These are phyloP conservation scores for Pagrus major DNA, from an alignment of 2,113 vertebrate genomes.

Conservation along the genomic window DNA sequence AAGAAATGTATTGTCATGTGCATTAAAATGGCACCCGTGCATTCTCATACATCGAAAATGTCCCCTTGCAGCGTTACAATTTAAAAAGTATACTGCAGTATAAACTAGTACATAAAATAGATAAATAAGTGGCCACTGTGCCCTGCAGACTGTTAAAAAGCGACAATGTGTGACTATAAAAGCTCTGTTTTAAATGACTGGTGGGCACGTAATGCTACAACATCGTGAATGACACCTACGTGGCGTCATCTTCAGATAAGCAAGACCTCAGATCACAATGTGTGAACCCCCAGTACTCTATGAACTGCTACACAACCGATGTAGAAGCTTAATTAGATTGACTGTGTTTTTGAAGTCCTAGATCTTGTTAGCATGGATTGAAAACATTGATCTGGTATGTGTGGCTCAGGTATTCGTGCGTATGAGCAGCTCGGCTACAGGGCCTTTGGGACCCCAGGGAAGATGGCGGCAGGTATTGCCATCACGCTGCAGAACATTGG, in stretches of 20 bases:
- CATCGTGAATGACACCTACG: background rate
- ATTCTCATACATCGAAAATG: too few relatives aligned
- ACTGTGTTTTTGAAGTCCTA: background rate
- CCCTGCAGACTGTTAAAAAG: background rate
- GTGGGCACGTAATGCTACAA: background rate
- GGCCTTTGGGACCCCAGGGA: conserved; percentile 93
- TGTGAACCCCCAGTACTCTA: background rate
- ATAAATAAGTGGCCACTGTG: too few relatives aligned
- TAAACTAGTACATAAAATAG: background rate
- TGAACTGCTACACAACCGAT: background rate
- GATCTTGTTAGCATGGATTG: background rate
- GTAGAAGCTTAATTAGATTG: background rate
- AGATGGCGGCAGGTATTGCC: conserved; percentile 91
- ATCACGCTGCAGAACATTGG: conserved; percentile 96
- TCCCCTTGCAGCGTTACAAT: too few relatives aligned
- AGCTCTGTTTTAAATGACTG: background rate
- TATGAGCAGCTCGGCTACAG: conserved; percentile 95
- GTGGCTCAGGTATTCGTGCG: conserved; percentile 86
- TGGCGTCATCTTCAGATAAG: background rate
- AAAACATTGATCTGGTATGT: conserved; percentile 2
- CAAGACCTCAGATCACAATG: background rate
- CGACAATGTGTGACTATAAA: background rate
- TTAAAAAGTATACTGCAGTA: background rate
- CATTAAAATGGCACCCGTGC: background rate
- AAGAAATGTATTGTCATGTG: background rate